A percentile compares a stretch with the other conserved stretches of the same genome.
Evolutionary conservation across 2,797 vertebrate species (phyloP).

Genomic region (Acanthurus lineatus): DNA sequence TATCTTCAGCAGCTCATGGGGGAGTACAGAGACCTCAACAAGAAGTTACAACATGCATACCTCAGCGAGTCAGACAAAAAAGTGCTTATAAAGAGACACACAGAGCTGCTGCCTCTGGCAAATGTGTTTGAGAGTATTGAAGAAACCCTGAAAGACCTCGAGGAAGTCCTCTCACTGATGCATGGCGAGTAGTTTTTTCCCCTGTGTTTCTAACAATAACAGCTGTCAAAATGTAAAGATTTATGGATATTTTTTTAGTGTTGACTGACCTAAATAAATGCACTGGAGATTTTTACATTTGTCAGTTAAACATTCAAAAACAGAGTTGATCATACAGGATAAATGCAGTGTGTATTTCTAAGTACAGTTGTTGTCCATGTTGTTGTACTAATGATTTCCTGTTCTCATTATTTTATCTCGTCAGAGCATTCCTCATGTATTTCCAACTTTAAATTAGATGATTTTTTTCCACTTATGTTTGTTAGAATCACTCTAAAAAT

Average conservation of each 20-base stretch:
- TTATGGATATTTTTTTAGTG: neutral
- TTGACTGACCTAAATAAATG: neutral
- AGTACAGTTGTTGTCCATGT: neutral
- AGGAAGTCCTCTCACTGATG: slow-evolving; percentile 87
- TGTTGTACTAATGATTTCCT: neutral
- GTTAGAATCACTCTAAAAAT: neutral
- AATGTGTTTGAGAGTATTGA: slow-evolving; percentile 78
- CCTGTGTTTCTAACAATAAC: neutral
- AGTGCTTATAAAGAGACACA: slow-evolving; percentile 73
- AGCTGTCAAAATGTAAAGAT: neutral
- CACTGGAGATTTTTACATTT: neutral
- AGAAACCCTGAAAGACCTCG: slow-evolving; percentile 81
- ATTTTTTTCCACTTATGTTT: neutral
- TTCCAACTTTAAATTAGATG: neutral
- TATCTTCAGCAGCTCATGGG: slow-evolving; percentile 83
- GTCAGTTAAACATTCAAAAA: too few relatives aligned
- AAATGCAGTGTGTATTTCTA: too few relatives aligned
- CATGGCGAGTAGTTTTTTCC: slow-evolving; percentile 77
- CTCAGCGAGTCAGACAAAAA: slow-evolving; percentile 84
- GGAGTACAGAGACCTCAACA: slow-evolving; percentile 80
- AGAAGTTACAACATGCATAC: slow-evolving; percentile 72
- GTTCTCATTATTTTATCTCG: neutral
- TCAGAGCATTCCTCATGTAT: neutral
- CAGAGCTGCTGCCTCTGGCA: slow-evolving; percentile 83
- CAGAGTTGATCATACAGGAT: too few relatives aligned